Percentiles rank a stretch among this genome's conserved stretches.
phyloP scores from a whole-genome alignment of 2,888 invertebrate species.

The Eupithecia insigniata region DNA sequence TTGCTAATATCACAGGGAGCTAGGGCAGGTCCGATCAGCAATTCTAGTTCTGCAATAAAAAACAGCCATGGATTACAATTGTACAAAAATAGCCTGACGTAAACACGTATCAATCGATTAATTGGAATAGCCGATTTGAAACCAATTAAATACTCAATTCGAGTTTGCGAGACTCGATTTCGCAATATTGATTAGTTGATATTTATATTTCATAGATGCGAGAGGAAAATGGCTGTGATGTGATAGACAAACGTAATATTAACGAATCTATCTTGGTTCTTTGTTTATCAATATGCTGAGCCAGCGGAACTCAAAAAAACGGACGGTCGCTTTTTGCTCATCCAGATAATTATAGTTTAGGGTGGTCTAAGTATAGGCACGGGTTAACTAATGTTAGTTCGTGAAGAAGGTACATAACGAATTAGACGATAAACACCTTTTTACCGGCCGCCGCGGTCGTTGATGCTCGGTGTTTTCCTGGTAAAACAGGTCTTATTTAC shows the following conservation, averaged over 20 bases:
- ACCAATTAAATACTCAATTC: not conserved
- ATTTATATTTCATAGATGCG: not conserved
- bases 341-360: not conserved
- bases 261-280: not conserved
- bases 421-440: not conserved
- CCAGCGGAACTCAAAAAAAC: too few species aligned
- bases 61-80: not conserved
- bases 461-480: too few species aligned
- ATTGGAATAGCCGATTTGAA: not conserved
- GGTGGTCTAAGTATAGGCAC: not conserved
- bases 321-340: not conserved
- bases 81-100: not conserved
- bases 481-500: slow-evolving; percentile 1
- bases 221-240: not conserved
- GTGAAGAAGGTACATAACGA: not conserved
- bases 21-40: not conserved
- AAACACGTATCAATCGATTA: not conserved
- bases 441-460: not conserved
- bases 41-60: not conserved
- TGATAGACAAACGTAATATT: not conserved
- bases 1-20: not conserved
- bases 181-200: not conserved
- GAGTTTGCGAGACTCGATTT: not conserved
- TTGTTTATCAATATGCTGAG: too few species aligned
- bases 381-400: too few species aligned